Evolutionary conservation across 1,140 invertebrate species (phyloP), one percentile per base, ranked within the genome.

Genomic region (Andricus grossulariae): DNA sequence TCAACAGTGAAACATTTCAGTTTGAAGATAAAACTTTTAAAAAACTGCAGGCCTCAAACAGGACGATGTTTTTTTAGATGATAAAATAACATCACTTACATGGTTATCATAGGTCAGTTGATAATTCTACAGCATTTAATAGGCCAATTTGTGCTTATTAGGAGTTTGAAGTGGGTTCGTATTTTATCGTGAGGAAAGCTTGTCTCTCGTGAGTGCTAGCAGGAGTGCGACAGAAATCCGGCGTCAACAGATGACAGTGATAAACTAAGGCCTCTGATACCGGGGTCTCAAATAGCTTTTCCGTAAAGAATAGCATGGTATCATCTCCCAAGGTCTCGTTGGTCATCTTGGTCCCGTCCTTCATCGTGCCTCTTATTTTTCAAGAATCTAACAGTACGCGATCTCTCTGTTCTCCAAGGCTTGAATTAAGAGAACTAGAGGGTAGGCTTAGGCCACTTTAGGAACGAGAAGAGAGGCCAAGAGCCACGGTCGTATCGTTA

Each of bases 401-500:
- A 83, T 79, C 77, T 82, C 82, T 72, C 45, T 77, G 77, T 77
- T 81, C 81, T 52, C n/a, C 77, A 74, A 51, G 10, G 10, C 18
- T 54, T 16, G 16, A n/a, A 54, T 54, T 18, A 54, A 79, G 79
- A 81, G 76, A 79, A 66, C 78, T 57, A 79, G 75, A 70, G 54
- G 32, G 71, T 75, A 75, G 74, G 66, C 74, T 16, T 71, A 16
- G 50, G 60, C 72, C 51, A 21, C 18, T 73, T 82, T 76, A 77
- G 71, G 82, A 76, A 81, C 74, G 72, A 83, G 6, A n/a, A 54
- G 3, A 18, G 73, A 81, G 83, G 83, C 78, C 79, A 84, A 84
- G 81, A 83, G 78, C 75, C 82, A 83, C 73, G 82, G 77, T 82
- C 81, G 81, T 88, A 91, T 91, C 89, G 89, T 90, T 91, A 91